Evolutionary conservation across 2,797 vertebrate species (phyloP), one percentile per base, ranked within the genome.

Genomic region (Schizopygopsis pylzovi): DNA sequence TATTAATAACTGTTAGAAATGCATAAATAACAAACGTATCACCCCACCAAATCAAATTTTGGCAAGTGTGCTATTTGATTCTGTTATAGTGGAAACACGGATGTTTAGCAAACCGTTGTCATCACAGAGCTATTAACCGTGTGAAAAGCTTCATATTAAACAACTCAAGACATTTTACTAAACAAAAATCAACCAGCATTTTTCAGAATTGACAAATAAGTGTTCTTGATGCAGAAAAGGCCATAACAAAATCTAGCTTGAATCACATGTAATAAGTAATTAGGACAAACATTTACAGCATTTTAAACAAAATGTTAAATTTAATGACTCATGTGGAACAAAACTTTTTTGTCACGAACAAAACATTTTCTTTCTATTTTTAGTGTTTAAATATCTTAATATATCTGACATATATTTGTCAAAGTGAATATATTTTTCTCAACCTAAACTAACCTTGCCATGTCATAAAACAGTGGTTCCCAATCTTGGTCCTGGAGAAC

Each of bases 141-240:
- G 25, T 71, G 37, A 85, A 71, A 81, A 61, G 16, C 37, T 47
- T 52, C 56, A 43, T 16, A 71, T 81, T 49, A 52, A 83, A 73
- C 59, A 80, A 15, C 15, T 25, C n/a, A 12, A 41, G 67, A 75
- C n/a, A n/a, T 89, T 82, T 78, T 81, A 85, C 59, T 68, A 85
- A 77, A 77, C 70, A 79, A 61, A 71, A 71, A 15, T 56, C 25
- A 43, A 45, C 33, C 22, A 52, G 72, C 28, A 25, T 41, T 54
- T 65, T 80, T 45, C 25, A 70, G 61, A 75, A 20, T 4, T 43
- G 37, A 59, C 54, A 59, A 25, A 43, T 78, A 59, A 59, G 6
- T 43, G 12, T 78, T n/a, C 6, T 41, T 41, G 52, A 41, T 59
- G 41, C 13, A 78, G 52, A 56, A 77, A 56, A 77, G 0, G 18